phyloP scores from a whole-genome alignment of 2,113 vertebrate species.

The Climacteris rufus region DNA sequence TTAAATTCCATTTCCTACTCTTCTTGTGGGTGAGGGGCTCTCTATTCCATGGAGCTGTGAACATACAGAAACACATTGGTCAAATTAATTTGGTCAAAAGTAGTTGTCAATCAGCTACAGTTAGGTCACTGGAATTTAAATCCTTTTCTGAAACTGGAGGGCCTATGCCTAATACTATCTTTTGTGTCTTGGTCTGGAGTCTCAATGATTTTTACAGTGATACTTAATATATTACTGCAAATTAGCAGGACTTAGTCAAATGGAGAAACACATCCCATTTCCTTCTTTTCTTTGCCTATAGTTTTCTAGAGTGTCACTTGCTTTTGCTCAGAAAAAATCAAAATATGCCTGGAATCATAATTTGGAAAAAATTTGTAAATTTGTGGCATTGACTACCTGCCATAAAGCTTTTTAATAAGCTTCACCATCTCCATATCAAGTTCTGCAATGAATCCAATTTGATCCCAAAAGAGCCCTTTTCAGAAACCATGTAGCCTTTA shows the following conservation, averaged over 20 bases:
- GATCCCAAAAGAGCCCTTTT: conserved; percentile 18
- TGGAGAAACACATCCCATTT: neutral
- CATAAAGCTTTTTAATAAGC: conserved; percentile 12
- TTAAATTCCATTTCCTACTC: too few species aligned
- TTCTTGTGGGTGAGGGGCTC: too few species aligned
- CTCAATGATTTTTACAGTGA: neutral
- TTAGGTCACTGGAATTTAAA: neutral
- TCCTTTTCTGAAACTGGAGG: neutral
- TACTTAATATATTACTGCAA: neutral
- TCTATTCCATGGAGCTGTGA: too few species aligned
- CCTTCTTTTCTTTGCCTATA: neutral
- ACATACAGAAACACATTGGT: too few species aligned
- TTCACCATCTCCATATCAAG: conserved; percentile 31
- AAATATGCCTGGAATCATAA: conserved; percentile 23
- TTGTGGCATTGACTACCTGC: conserved; percentile 22
- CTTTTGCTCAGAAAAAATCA: conserved; percentile 18
- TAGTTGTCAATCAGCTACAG: neutral
- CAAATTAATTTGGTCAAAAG: neutral
- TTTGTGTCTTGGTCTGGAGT: neutral
- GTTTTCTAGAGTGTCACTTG: neutral
- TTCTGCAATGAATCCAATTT: neutral
- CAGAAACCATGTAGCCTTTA: conserved; percentile 1
- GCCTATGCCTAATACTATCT: neutral
- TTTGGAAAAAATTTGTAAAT: conserved; percentile 5
- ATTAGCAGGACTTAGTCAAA: neutral